phyloP scores from a whole-genome alignment of 2,888 invertebrate species.

The Timema cristinae region DNA sequence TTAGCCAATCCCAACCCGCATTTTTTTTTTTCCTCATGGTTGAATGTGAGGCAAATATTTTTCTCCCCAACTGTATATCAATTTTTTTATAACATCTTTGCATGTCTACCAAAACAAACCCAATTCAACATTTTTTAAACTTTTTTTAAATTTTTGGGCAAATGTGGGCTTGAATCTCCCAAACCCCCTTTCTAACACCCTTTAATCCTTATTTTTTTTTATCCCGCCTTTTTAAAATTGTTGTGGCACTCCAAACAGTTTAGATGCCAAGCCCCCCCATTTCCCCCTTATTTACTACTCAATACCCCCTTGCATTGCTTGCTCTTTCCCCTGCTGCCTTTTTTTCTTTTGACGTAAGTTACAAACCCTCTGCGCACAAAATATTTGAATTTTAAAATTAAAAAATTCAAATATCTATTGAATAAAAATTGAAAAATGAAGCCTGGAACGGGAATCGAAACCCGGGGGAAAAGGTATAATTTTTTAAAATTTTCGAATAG shows the following conservation, averaged over 20 bases:
- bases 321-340: too few species aligned
- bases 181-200: neutral
- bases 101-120: slow-evolving; percentile 5
- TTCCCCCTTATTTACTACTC: too few species aligned
- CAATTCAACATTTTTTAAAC: neutral
- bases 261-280: neutral
- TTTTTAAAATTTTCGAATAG: too few species aligned
- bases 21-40: neutral
- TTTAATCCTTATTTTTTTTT: neutral
- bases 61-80: neutral
- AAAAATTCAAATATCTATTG: too few species aligned
- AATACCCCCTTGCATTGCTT: too few species aligned
- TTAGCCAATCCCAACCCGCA: too few species aligned
- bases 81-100: slow-evolving; percentile 1
- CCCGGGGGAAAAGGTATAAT: too few species aligned
- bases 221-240: neutral
- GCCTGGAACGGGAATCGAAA: too few species aligned
- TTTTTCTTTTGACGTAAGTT: too few species aligned
- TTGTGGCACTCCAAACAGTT: neutral
- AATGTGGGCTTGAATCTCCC: neutral
- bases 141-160: neutral
- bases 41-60: slow-evolving; percentile 3
- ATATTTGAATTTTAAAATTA: too few species aligned
- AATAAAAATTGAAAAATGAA: too few species aligned
- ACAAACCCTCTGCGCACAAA: too few species aligned